Conservation (phyloP, 2,797 vertebrate genomes). For the Sebastes dallii region DNA sequence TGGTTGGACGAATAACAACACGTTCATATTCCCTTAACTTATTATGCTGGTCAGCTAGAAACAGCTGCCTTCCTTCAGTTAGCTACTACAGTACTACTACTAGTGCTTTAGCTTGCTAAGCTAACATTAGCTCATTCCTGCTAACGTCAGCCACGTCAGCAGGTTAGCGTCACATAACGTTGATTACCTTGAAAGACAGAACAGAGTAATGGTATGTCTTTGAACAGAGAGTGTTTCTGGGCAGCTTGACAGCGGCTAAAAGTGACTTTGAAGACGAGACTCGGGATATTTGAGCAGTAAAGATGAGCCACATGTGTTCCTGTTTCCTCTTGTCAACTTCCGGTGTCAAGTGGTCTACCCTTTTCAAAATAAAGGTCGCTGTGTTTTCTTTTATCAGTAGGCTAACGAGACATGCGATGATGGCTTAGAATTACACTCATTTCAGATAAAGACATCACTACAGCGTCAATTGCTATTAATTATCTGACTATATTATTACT, state of each 20-base stretch:
- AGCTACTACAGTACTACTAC: neutral
- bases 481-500: neutral
- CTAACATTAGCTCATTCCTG: slow-evolving; percentile 20
- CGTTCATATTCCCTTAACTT: fast-evolving
- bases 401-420: neutral
- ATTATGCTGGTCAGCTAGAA: no score
- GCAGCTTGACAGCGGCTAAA: neutral
- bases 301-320: neutral
- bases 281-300: neutral
- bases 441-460: neutral
- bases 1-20: neutral
- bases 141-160: neutral
- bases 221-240: no score
- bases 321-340: slow-evolving; percentile 29
- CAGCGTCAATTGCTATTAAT: neutral
- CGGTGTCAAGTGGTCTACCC: neutral
- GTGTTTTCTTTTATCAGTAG: neutral
- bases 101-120: neutral
- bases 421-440: neutral
- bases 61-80: neutral
- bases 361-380: slow-evolving; percentile 35
- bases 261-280: neutral
- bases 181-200: slow-evolving; percentile 43
- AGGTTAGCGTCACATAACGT: neutral
- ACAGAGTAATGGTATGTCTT: neutral